Evolutionary conservation across 1,140 invertebrate genomes (phyloP).

Genomic region (Papilio polytes): DNA sequence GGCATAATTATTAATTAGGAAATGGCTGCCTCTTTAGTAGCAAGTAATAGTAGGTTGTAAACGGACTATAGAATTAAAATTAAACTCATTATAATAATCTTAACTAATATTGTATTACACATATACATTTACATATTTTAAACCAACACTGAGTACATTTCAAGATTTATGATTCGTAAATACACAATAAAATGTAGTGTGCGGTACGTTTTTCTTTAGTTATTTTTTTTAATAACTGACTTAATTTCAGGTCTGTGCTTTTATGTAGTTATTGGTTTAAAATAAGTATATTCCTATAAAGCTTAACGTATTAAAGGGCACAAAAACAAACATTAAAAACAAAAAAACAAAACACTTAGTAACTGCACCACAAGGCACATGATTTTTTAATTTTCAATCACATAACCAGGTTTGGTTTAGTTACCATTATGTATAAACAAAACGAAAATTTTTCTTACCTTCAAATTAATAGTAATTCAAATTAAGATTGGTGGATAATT

Average conservation of each 20-base stretch:
- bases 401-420: background rate
- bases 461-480: conserved; percentile 25
- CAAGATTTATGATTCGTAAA: background rate
- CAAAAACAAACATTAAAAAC: conserved; percentile 21
- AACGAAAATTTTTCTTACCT: conserved; percentile 14
- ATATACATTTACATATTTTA: background rate
- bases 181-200: background rate
- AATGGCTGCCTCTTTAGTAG: conserved; percentile 27
- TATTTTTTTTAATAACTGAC: background rate
- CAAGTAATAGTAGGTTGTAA: conserved; percentile 18
- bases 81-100: background rate
- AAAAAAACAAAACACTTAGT: conserved; percentile 21
- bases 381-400: conserved; percentile 1
- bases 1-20: conserved; percentile 13
- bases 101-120: background rate
- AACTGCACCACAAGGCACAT: background rate
- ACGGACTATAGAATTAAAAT: conserved; percentile 18
- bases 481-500: conserved; percentile 37
- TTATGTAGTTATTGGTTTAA: background rate
- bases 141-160: background rate
- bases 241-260: background rate
- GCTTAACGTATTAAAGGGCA: background rate
- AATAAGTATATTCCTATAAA: conserved; percentile 17
- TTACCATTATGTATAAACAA: background rate
- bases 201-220: background rate